phyloP scores from a whole-genome alignment of 2,797 vertebrate genomes.

The Acropternis orthonyx region DNA sequence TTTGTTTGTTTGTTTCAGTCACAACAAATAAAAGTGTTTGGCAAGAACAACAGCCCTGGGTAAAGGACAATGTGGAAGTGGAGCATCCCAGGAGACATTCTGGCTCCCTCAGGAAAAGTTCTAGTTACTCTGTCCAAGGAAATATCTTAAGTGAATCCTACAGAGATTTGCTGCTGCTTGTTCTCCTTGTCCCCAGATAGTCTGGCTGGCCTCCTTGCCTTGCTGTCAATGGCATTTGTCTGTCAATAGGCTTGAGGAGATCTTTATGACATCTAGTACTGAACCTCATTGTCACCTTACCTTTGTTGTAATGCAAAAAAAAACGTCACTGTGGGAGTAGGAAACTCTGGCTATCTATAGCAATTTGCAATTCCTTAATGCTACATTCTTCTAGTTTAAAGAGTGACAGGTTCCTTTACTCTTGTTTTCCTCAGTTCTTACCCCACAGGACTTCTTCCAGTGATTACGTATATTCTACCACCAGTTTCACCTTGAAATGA shows the following conservation, averaged over 20 bases:
- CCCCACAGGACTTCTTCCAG: not conserved
- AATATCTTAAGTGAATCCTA: not conserved
- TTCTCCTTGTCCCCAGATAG: not conserved
- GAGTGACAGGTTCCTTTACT: not conserved
- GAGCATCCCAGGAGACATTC: not conserved
- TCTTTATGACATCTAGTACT: not conserved
- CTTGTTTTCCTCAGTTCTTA: not conserved
- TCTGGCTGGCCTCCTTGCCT: not conserved
- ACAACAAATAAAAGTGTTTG: not conserved
- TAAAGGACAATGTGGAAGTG: not conserved
- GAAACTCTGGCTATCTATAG: not conserved
- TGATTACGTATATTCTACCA: not conserved
- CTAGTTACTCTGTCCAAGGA: not conserved
- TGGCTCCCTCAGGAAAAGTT: not conserved
- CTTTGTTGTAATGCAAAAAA: not conserved
- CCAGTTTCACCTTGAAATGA: not conserved
- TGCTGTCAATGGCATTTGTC: not conserved
- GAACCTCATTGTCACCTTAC: not conserved
- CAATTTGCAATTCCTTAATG: not conserved
- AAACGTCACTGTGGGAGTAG: fast-evolving
- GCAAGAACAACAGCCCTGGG: not conserved
- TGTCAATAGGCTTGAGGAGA: not conserved
- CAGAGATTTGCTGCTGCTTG: not conserved
- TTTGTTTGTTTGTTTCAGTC: not conserved
- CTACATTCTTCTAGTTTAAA: not conserved